Evolutionary conservation across 1,140 invertebrate species (phyloP).

Genomic region (Papilio machaon): DNA sequence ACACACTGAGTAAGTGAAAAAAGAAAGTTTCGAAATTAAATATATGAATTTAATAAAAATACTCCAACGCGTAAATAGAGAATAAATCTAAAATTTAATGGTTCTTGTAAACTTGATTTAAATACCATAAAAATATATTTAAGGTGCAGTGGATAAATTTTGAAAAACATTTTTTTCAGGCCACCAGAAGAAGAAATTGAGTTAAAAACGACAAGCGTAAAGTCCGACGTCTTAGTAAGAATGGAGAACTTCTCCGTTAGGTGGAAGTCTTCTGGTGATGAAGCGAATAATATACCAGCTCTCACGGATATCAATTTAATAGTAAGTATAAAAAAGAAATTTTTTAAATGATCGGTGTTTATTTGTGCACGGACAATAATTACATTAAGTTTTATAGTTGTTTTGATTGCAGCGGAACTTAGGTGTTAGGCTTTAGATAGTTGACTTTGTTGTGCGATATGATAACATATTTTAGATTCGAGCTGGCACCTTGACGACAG

Average conservation of each 20-base stretch:
- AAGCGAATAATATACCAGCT: conserved; percentile 49
- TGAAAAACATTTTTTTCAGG: conserved; percentile 42
- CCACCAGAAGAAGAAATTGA: conserved; percentile 57
- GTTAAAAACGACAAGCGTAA: conserved; percentile 46
- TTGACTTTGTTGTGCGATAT: not conserved
- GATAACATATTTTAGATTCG: conserved; percentile 68
- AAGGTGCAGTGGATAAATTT: not conserved
- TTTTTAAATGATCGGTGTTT: too few relatives aligned
- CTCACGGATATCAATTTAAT: conserved; percentile 54
- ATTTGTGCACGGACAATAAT: not conserved
- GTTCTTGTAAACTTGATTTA: too few relatives aligned
- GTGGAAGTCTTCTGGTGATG: conserved; percentile 53
- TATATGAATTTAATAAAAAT: too few relatives aligned
- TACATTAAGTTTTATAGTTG: not conserved
- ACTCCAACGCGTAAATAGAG: too few relatives aligned
- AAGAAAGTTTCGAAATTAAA: too few relatives aligned
- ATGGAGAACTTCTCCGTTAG: conserved; percentile 52
- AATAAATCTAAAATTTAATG: too few relatives aligned
- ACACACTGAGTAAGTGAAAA: conserved; percentile 67
- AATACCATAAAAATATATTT: too few relatives aligned
- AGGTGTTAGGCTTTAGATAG: not conserved
- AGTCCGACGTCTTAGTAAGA: conserved; percentile 45
- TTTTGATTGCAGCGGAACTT: not conserved
- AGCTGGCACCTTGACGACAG: conserved; percentile 84
- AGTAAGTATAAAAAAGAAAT: not conserved